Evolutionary conservation across 2,113 vertebrate genomes (phyloP).

Genomic region (Tamias sibiricus): DNA sequence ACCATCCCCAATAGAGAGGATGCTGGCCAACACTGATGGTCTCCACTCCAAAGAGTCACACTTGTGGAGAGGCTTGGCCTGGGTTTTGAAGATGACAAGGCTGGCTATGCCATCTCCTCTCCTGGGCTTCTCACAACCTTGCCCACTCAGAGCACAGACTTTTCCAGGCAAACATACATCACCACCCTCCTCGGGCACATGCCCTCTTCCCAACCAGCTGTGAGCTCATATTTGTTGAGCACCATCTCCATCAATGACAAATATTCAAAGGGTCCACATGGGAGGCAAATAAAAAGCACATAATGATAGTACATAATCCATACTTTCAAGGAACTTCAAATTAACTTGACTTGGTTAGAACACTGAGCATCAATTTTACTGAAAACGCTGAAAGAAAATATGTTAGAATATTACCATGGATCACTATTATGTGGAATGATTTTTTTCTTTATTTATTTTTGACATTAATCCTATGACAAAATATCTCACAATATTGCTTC

Average conservation of each 20-base stretch:
- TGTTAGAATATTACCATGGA: not conserved
- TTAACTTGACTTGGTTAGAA: not conserved
- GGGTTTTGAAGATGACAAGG: not conserved
- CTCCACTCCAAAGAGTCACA: not conserved
- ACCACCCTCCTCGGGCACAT: not conserved
- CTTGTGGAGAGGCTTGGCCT: not conserved
- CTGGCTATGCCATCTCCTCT: not conserved
- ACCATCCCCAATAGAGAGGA: not conserved
- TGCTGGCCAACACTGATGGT: not conserved
- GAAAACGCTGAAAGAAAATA: not conserved
- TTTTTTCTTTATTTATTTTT: not conserved
- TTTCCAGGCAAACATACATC: not conserved
- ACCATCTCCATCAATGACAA: not conserved
- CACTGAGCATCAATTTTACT: not conserved
- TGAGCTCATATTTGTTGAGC: not conserved
- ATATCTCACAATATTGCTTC: not conserved
- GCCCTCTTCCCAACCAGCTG: not conserved
- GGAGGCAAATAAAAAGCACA: not conserved
- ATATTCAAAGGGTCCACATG: not conserved
- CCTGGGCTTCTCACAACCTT: not conserved
- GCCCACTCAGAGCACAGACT: not conserved
- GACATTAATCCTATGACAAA: not conserved
- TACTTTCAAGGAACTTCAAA: not conserved
- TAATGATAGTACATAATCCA: not conserved
- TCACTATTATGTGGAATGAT: not conserved